phyloP scores from a whole-genome alignment of 2,113 vertebrate species.

The Entosphenus tridentatus region DNA sequence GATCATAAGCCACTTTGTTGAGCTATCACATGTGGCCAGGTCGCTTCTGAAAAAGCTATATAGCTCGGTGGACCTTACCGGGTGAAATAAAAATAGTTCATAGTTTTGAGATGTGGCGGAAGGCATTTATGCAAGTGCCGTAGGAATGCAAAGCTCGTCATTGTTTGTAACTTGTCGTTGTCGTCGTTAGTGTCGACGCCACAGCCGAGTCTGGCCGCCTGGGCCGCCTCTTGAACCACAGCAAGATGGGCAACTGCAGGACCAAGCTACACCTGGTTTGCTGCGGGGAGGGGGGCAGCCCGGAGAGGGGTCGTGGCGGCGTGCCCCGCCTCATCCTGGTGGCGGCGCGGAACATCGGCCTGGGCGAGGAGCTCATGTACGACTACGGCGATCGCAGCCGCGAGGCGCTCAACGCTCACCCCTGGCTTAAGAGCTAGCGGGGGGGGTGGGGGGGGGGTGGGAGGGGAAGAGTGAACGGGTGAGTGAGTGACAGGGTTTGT shows the following conservation, averaged over 20 bases:
- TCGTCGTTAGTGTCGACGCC: conserved; percentile 45
- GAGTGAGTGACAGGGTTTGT: too few relatives aligned
- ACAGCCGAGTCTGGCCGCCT: conserved; percentile 54
- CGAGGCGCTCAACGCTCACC: conserved; percentile 53
- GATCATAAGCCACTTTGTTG: too few relatives aligned
- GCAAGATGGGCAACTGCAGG: conserved; percentile 76
- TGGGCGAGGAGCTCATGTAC: conserved; percentile 67
- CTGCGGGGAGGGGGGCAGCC: too few relatives aligned
- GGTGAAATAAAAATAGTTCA: too few relatives aligned
- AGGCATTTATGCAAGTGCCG: not conserved
- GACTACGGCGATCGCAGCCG: conserved; percentile 83
- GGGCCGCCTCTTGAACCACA: conserved; percentile 75
- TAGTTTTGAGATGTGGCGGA: too few relatives aligned
- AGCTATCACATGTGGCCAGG: too few relatives aligned
- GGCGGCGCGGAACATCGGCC: conserved; percentile 49
- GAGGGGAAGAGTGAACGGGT: too few relatives aligned
- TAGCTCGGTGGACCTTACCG: too few relatives aligned
- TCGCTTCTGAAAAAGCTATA: too few relatives aligned
- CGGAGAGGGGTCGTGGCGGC: conserved; percentile 16
- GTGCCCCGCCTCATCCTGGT: conserved; percentile 72
- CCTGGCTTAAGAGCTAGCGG: conserved; percentile 41
- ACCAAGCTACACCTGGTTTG: conserved; percentile 58
- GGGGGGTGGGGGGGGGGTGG: too few relatives aligned
- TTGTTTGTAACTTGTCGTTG: not conserved
- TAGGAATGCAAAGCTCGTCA: not conserved